Evolutionary conservation across 2,113 vertebrate genomes (phyloP).

Genomic region (Lucifuga dentata): DNA sequence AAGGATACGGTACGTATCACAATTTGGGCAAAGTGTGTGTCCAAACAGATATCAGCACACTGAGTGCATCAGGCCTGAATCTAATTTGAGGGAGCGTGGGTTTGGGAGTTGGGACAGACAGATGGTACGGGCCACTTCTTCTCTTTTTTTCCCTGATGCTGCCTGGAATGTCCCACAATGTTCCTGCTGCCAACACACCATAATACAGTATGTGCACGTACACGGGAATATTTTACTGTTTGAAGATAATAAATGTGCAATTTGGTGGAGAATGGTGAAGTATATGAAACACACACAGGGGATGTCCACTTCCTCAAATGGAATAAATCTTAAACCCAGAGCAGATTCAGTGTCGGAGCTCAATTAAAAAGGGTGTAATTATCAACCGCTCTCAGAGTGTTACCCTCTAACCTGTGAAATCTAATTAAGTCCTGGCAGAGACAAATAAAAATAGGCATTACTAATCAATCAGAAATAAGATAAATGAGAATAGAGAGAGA

Average conservation of each 20-base stretch:
- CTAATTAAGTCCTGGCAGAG: slow-evolving; percentile 68
- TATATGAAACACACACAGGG: background rate
- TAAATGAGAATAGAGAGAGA: slow-evolving; percentile 60
- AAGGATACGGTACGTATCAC: background rate
- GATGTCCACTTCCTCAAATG: background rate
- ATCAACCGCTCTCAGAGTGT: slow-evolving; percentile 71
- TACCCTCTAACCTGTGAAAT: slow-evolving; percentile 75
- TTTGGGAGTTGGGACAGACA: slow-evolving; percentile 21
- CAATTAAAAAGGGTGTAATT: slow-evolving; percentile 67
- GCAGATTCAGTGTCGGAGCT: slow-evolving; percentile 43
- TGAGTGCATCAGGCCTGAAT: background rate
- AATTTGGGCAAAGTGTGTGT: background rate
- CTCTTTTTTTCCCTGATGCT: background rate
- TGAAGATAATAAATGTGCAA: background rate
- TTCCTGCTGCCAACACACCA: slow-evolving; percentile 8
- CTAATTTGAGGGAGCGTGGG: slow-evolving; percentile 33
- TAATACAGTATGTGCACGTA: background rate
- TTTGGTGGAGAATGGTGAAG: background rate
- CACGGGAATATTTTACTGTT: background rate
- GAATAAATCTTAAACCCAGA: slow-evolving; percentile 7
- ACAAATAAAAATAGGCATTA: slow-evolving; percentile 67
- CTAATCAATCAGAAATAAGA: slow-evolving; percentile 69
- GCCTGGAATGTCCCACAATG: background rate
- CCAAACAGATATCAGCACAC: background rate
- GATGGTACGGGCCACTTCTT: slow-evolving; percentile 10